A percentile compares a stretch with the other conserved stretches of the same genome.
Evolutionary conservation across 2,888 invertebrate genomes (phyloP).

Genomic region (Zhengitettix transpicula): DNA sequence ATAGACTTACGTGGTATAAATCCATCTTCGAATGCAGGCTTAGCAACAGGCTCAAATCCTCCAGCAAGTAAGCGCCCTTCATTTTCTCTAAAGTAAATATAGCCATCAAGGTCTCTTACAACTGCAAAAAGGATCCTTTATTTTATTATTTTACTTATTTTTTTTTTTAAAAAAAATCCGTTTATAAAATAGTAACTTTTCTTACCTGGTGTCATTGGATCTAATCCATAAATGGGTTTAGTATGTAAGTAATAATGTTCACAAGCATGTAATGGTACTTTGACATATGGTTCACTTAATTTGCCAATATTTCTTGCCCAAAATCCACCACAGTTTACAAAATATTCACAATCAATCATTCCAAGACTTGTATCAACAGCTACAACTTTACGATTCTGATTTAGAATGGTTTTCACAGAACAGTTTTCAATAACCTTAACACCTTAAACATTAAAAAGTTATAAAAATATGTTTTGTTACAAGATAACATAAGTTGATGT

Average conservation of each 20-base stretch:
- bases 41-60: constrained; percentile 81
- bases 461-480: background rate
- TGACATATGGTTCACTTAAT: constrained; percentile 67
- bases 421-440: constrained; percentile 66
- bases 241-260: constrained; percentile 90
- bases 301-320: constrained; percentile 87
- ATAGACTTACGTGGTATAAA: constrained; percentile 35
- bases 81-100: constrained; percentile 71
- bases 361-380: constrained; percentile 66
- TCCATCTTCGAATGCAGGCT: constrained; percentile 75
- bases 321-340: constrained; percentile 91
- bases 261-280: constrained; percentile 76
- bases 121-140: constrained; percentile 31
- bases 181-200: too few species aligned
- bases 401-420: constrained; percentile 47
- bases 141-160: too few species aligned
- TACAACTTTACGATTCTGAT: constrained; percentile 45
- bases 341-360: constrained; percentile 66
- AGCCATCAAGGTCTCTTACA: constrained; percentile 72
- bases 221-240: constrained; percentile 55
- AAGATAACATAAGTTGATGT: too few species aligned
- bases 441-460: constrained; percentile 35
- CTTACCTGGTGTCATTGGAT: constrained; percentile 64
- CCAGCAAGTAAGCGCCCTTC: constrained; percentile 74
- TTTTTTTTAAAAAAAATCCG: too few species aligned